phyloP scores from a whole-genome alignment of 2,113 vertebrate genomes.

The Anser brachyrhynchus region DNA sequence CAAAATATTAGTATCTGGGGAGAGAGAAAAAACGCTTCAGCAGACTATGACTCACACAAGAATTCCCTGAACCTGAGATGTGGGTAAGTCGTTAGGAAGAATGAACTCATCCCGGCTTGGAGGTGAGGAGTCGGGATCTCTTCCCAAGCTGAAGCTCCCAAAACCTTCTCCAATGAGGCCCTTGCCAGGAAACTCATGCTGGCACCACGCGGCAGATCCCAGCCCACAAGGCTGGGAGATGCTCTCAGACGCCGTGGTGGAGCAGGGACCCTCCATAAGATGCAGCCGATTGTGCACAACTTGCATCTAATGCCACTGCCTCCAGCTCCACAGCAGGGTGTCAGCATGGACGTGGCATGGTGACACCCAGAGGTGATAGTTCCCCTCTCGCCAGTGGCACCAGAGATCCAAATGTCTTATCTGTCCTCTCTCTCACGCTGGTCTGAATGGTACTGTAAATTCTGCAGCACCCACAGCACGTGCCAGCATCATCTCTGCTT shows the following conservation, averaged over 20 bases:
- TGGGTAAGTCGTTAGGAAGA: slow-evolving; percentile 13
- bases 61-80: slow-evolving; percentile 40
- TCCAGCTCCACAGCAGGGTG: not conserved
- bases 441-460: not conserved
- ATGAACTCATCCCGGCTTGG: slow-evolving; percentile 27
- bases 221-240: not conserved
- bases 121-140: not conserved
- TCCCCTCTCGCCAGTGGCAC: not conserved
- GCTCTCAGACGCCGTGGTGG: accelerated
- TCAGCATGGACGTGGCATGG: not conserved
- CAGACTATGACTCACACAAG: slow-evolving; percentile 38
- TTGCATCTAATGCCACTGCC: not conserved
- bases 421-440: accelerated
- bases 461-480: not conserved
- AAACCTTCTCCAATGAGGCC: not conserved
- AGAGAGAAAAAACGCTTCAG: not conserved
- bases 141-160: not conserved
- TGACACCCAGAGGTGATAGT: not conserved
- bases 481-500: accelerated
- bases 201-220: not conserved
- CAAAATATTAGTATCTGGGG: slow-evolving; percentile 40
- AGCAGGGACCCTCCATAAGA: not conserved
- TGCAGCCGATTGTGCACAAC: not conserved
- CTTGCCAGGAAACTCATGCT: not conserved
- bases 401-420: not conserved